Base-by-base conservation (phyloP, 2,888 invertebrate species). In the Pyrrhia umbra region DNA sequence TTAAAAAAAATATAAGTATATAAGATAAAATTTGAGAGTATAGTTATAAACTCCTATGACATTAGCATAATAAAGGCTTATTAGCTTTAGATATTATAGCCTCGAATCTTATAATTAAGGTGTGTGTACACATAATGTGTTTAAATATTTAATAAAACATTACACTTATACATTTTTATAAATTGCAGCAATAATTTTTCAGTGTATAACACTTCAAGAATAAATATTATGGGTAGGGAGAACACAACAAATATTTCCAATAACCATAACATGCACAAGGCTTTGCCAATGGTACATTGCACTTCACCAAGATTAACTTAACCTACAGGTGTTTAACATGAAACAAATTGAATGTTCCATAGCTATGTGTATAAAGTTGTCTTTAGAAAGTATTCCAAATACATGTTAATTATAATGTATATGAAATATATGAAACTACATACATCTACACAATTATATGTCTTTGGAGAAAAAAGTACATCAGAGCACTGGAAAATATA, bases 221-320 rank as follows among this genome's bases (percentile, higher is more conserved):
- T 81, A 90, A 89, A 90, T 88, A 88, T 87, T 84, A 87, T 82
- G 87, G 85, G 82, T 87, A 86, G 83, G 85, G 80, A 88, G 88
- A 87, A 90, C 82, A 88, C 86, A 90, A 88, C 86, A 89, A 89
- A 85, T 82, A 85, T 75, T 84, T 88, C 82, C 80, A 79, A 86
- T 88, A 91, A 89, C 86, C 86, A 88, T 85, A 92, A 90, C 85
- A 90, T 87, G 85, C 83, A 88, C 80, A 88, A 87, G 93, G 94
- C 94, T 93, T 89, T 82, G 94, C 94, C 93, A 91, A 88, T 86
- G 82, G 83, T 88, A 90, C 89, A 94, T 94, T 94, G 94, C 94
- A 94, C 94, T 90, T 88, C 82, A 85, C 79, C 74, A 85, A 85
- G 84, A 79, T 83, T 85, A 71, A 78, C 88, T 87, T 89, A 91